A percentile compares a stretch with the other conserved stretches of the same genome.
phyloP scores from a whole-genome alignment of 2,797 vertebrate genomes.

The Lithobates sylvaticus region DNA sequence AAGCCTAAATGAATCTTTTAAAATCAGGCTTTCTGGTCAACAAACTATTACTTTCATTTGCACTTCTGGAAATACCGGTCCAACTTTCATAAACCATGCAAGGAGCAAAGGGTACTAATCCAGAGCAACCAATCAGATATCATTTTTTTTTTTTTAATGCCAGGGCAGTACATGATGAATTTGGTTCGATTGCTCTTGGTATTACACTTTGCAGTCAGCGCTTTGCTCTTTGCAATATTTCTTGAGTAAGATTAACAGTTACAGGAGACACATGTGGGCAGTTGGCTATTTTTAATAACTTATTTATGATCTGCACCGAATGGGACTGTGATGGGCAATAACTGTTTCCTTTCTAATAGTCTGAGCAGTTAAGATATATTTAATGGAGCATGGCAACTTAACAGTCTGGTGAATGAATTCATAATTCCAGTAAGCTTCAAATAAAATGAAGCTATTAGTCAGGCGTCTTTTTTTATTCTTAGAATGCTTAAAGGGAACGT shows the following conservation, averaged over 20 bases:
- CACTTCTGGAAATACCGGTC: neutral
- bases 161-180: too few species aligned
- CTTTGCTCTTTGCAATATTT: too few species aligned
- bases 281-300: constrained; percentile 7
- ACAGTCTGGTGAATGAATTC: neutral
- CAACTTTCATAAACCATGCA: too few species aligned
- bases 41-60: constrained; percentile 7
- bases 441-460: neutral
- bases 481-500: too few species aligned
- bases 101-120: too few species aligned
- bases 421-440: neutral
- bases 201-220: too few species aligned
- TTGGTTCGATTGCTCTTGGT: too few species aligned
- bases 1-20: constrained; percentile 11
- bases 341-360: neutral
- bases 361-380: neutral
- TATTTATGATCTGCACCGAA: constrained; percentile 10
- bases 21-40: constrained; percentile 16
- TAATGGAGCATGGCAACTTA: neutral
- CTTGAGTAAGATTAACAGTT: neutral
- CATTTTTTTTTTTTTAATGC: too few species aligned
- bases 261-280: neutral
- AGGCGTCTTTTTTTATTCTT: neutral
- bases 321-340: neutral
- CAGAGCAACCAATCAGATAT: too few species aligned